Evolutionary conservation across 2,113 vertebrate species (phyloP).

Genomic region (Alectura lathami): DNA sequence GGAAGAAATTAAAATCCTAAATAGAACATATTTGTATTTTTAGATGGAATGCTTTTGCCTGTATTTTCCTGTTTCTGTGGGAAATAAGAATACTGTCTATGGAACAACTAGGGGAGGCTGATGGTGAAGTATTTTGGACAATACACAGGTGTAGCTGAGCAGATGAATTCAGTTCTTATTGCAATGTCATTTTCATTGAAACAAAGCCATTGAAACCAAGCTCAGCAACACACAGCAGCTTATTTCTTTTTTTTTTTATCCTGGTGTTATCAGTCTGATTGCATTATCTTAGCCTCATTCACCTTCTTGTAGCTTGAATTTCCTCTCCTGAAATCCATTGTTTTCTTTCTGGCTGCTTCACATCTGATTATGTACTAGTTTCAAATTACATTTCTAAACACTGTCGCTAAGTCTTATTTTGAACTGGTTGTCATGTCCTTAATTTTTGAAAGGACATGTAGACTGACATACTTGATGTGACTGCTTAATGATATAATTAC

Average conservation of each 20-base stretch:
- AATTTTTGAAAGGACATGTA: not conserved
- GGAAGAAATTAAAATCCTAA: not conserved
- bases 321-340: slow-evolving; percentile 3
- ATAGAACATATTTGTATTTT: not conserved
- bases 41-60: not conserved
- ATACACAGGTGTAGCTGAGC: not conserved
- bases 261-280: not conserved
- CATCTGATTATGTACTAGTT: not conserved
- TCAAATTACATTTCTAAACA: not conserved
- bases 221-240: not conserved
- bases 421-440: not conserved
- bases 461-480: not conserved
- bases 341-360: not conserved
- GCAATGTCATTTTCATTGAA: not conserved
- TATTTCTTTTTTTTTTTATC: slow-evolving; percentile 24
- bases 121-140: not conserved
- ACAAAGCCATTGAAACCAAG: not conserved
- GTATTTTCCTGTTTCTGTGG: not conserved
- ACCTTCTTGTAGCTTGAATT: not conserved
- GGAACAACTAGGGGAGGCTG: not conserved
- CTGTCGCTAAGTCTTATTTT: slow-evolving; percentile 1
- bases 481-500: slow-evolving; percentile 31
- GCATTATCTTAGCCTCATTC: not conserved
- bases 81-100: not conserved
- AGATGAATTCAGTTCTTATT: not conserved